Evolutionary conservation across 2,888 invertebrate genomes (phyloP), one percentile per base, ranked within the genome.

Genomic region (Ptychoptera contaminata): DNA sequence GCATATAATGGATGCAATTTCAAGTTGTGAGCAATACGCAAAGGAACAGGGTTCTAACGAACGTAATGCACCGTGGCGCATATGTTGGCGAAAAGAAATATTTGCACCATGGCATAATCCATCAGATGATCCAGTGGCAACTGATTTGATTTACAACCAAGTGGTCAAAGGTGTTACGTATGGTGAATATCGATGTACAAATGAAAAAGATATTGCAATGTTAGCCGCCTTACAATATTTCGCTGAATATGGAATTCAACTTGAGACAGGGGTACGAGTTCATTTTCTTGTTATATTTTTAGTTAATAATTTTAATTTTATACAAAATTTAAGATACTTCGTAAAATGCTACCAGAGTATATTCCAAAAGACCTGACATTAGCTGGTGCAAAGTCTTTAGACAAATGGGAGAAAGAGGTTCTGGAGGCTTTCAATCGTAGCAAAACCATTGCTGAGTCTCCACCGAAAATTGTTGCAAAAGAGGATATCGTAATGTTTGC

Each of bases 1-100:
- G 62, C 92, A 93, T 59, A 82, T 96, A 1, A 83, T 94, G 82
- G 94, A 96, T 65, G 94, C 93, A 1, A 84, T 96, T 55, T 90
- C 90, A 0, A 91, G 92, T 61, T 93, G 93, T 62, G 94, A 96
- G 61, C 93, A 94, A 60, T 92, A 87, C 61, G 84, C 90, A 23
- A 90, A 84, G 64, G 92, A 92, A 62, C 82, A 86, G 60, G 88
- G 90, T 1, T 77, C 79, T 2, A 76, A 80, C 45, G 91, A 92
- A 60, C 73, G 82, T 53, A 82, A 76, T 56, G 87, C 88, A 5
- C 84, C 86, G 0, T 96, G 93, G 93, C 74, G 84, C 53, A 63
- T 92, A 40, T 88, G 85, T 63, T 79, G 85, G 60, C 71, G 88
- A 42, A 84, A 83, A 68, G 94, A 94, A 70, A 83, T 94, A 46